phyloP scores from a whole-genome alignment of 2,888 invertebrate species.

The Euclidia mi region DNA sequence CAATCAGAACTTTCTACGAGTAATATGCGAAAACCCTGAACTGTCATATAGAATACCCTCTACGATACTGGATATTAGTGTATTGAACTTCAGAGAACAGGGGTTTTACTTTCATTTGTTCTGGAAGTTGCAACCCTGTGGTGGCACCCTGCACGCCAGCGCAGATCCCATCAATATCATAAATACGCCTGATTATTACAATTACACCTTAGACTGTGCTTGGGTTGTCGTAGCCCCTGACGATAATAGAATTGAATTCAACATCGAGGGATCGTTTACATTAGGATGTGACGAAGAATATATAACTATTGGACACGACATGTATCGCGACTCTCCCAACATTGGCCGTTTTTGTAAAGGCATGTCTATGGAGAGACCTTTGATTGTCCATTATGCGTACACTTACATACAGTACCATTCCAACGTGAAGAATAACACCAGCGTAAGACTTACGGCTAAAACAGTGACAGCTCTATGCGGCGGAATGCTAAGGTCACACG shows the following conservation, averaged over 20 bases:
- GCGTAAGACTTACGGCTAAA: slow-evolving; percentile 66
- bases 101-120: slow-evolving; percentile 81
- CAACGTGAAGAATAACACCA: slow-evolving; percentile 66
- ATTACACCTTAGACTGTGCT: slow-evolving; percentile 91
- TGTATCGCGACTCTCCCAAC: slow-evolving; percentile 80
- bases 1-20: slow-evolving; percentile 42
- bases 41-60: slow-evolving; percentile 69
- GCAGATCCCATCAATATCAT: slow-evolving; percentile 66
- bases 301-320: slow-evolving; percentile 82
- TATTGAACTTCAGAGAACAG: slow-evolving; percentile 47
- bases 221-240: slow-evolving; percentile 90
- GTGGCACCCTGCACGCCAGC: slow-evolving; percentile 87
- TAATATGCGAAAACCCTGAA: slow-evolving; percentile 66
- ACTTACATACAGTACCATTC: slow-evolving; percentile 93
- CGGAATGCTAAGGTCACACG: slow-evolving; percentile 87
- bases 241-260: slow-evolving; percentile 75
- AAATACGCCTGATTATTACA: slow-evolving; percentile 77
- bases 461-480: slow-evolving; percentile 91
- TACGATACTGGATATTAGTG: slow-evolving; percentile 63
- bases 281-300: slow-evolving; percentile 75
- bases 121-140: slow-evolving; percentile 89
- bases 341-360: slow-evolving; percentile 91
- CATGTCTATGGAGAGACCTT: slow-evolving; percentile 77
- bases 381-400: slow-evolving; percentile 84
- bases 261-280: slow-evolving; percentile 67